Conservation (phyloP, 2,888 invertebrate genomes). For the Coenonympha arcania region DNA sequence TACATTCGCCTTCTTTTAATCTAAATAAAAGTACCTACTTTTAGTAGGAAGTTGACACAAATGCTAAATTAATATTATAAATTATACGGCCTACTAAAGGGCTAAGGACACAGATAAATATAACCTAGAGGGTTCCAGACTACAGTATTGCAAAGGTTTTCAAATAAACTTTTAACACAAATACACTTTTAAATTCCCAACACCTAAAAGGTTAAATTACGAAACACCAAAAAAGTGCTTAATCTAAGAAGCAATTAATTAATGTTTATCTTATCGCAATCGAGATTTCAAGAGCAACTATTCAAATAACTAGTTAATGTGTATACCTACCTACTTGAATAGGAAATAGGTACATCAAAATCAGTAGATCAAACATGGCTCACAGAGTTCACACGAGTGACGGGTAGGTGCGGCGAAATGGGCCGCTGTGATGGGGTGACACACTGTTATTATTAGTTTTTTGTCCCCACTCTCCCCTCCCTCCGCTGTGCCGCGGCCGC, state of each 20-base stretch:
- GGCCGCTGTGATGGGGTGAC: conserved; percentile 67
- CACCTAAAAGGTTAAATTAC: neutral
- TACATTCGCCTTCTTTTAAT: too few relatives aligned
- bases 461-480: conserved; percentile 60
- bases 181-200: neutral
- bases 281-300: conserved; percentile 16
- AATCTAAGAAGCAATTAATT: conserved; percentile 21
- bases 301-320: conserved; percentile 13
- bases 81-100: too few relatives aligned
- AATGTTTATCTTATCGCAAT: conserved; percentile 20
- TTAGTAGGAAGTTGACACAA: too few relatives aligned
- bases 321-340: neutral
- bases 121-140: too few relatives aligned
- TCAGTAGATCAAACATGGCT: conserved; percentile 40
- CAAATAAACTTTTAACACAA: too few relatives aligned
- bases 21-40: too few relatives aligned
- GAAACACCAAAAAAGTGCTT: conserved; percentile 10
- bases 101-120: too few relatives aligned
- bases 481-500: conserved; percentile 49
- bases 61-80: too few relatives aligned
- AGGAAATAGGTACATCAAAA: conserved; percentile 16
- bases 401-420: conserved; percentile 55
- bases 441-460: conserved; percentile 73
- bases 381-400: conserved; percentile 51
- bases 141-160: too few relatives aligned